Percentiles rank a stretch among this genome's conserved stretches.
These are phyloP conservation scores for Manis crassicaudata DNA, from an alignment of 2,797 vertebrate genomes.

Conservation along the genomic window DNA sequence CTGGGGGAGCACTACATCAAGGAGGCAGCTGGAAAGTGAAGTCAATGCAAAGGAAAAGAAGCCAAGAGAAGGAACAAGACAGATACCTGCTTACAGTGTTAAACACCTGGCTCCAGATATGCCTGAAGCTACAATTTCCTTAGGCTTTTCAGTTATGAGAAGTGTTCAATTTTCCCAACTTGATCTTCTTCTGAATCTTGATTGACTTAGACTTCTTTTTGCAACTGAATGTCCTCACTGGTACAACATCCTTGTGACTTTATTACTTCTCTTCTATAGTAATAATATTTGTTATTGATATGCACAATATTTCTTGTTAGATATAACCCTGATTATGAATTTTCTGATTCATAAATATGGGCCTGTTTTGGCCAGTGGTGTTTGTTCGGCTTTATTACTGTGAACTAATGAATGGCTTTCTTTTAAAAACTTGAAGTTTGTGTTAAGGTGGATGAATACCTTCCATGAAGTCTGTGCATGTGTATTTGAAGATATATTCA, in stretches of 20 bases:
- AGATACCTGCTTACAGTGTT: neutral
- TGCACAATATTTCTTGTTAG: neutral
- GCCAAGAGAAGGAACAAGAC: neutral
- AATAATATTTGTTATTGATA: neutral
- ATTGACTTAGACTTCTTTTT: neutral
- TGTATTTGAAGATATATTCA: neutral
- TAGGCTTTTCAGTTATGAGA: neutral
- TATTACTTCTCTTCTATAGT: neutral
- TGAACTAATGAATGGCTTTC: neutral
- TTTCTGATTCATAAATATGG: constrained; percentile 4
- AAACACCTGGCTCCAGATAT: rapidly evolving
- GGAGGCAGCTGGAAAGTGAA: neutral
- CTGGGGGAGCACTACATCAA: neutral
- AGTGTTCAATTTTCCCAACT: neutral
- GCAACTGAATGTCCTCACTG: neutral
- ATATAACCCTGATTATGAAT: neutral
- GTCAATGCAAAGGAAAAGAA: neutral
- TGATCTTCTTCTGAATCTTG: neutral
- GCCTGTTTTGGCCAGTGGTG: neutral
- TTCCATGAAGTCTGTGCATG: neutral
- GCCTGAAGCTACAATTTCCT: neutral
- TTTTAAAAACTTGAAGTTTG: constrained; percentile 4
- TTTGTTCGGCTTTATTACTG: neutral
- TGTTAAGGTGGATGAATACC: neutral
- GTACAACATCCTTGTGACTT: neutral